Conservation (phyloP, 2,113 vertebrate species). For the Lichenostomus cassidix region DNA sequence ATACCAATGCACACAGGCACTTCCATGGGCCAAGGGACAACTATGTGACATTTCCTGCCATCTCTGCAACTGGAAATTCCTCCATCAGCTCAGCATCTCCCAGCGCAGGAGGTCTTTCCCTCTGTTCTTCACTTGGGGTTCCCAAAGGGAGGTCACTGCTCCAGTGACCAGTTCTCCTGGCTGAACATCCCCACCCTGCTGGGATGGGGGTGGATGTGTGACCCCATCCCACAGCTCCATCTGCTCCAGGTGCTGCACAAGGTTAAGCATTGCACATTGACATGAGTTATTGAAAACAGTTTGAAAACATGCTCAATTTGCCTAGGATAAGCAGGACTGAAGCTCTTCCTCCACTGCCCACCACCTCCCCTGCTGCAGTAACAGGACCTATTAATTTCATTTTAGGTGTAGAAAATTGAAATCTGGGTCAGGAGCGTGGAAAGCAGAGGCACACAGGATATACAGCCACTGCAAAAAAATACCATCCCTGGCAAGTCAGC, state of each 20-base stretch:
- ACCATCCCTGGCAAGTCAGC: neutral
- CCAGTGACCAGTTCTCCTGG: neutral
- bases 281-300: neutral
- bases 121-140: neutral
- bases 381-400: neutral
- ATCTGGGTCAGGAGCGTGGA: neutral
- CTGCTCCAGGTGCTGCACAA: neutral
- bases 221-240: neutral
- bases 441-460: neutral
- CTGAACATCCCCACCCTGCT: neutral
- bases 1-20: neutral
- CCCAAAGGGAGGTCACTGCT: neutral
- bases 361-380: neutral
- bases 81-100: neutral
- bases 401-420: slow-evolving; percentile 3
- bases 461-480: neutral
- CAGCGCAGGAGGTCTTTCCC: neutral
- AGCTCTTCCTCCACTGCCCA: neutral
- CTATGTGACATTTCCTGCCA: neutral
- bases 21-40: neutral
- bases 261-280: neutral
- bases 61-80: neutral
- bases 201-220: neutral
- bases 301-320: neutral
- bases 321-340: neutral